phyloP scores from a whole-genome alignment of 2,797 vertebrate genomes.

The Coregonus suidteri region DNA sequence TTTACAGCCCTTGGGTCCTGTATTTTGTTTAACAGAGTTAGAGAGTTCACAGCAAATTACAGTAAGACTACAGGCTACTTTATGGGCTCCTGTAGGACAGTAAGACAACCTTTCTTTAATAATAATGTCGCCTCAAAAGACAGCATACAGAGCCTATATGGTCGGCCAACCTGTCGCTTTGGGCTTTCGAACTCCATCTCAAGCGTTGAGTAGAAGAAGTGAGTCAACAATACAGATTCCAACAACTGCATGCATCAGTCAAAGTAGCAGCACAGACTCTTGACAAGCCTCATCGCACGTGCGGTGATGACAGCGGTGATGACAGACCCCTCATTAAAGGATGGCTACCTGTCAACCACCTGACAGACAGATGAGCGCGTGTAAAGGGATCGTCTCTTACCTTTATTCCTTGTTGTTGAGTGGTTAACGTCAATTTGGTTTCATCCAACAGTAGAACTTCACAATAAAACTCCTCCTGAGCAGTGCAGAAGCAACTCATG shows the following conservation, averaged over 20 bases:
- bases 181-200: no score
- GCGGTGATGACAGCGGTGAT: background rate
- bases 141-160: no score
- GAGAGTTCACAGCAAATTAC: background rate
- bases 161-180: no score
- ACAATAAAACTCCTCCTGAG: constrained; percentile 88
- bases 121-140: no score
- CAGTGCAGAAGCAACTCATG: constrained; percentile 87
- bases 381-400: constrained; percentile 54
- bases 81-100: background rate
- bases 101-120: no score
- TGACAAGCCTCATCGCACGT: background rate
- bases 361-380: constrained; percentile 2
- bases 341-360: background rate
- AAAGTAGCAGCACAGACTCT: background rate
- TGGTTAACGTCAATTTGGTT: constrained; percentile 83
- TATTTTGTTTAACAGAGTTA: background rate
- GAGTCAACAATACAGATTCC: background rate
- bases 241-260: background rate
- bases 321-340: background rate
- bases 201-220: background rate
- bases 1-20: background rate
- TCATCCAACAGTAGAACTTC: constrained; percentile 88
- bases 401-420: constrained; percentile 86
- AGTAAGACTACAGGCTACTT: background rate